Evolutionary conservation across 1,140 invertebrate genomes (phyloP).

Genomic region (Lordiphosa collinella): DNA sequence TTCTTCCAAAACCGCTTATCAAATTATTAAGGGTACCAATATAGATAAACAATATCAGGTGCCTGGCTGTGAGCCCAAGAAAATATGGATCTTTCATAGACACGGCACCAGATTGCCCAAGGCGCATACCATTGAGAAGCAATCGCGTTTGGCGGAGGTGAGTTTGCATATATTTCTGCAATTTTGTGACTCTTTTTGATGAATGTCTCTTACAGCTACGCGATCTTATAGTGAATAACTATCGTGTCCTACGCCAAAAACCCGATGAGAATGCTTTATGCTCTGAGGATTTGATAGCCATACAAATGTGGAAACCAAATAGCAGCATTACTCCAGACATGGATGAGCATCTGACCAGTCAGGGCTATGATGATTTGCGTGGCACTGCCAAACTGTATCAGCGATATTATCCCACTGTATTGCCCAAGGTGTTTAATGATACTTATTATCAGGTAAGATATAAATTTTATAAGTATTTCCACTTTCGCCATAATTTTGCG

Average conservation of each 20-base stretch:
- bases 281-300: conserved; percentile 81
- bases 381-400: conserved; percentile 83
- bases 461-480: too few species aligned
- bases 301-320: conserved; percentile 83
- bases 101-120: conserved; percentile 84
- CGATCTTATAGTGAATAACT: conserved; percentile 83
- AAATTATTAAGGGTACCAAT: conserved; percentile 81
- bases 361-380: conserved; percentile 83
- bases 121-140: conserved; percentile 80
- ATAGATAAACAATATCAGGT: conserved; percentile 81
- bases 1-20: conserved; percentile 84
- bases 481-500: too few species aligned
- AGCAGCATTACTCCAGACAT: conserved; percentile 81
- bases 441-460: conserved; percentile 58
- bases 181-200: neutral
- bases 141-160: conserved; percentile 81
- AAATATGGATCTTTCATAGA: conserved; percentile 84
- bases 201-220: conserved; percentile 38
- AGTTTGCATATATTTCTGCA: neutral
- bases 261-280: conserved; percentile 81
- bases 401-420: conserved; percentile 80
- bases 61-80: conserved; percentile 83
- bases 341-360: conserved; percentile 81
- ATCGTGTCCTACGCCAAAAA: conserved; percentile 76
- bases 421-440: conserved; percentile 50